A percentile compares a stretch with the other conserved stretches of the same genome.
phyloP scores from a whole-genome alignment of 2,888 invertebrate genomes.

The Anthoptus insignis region DNA sequence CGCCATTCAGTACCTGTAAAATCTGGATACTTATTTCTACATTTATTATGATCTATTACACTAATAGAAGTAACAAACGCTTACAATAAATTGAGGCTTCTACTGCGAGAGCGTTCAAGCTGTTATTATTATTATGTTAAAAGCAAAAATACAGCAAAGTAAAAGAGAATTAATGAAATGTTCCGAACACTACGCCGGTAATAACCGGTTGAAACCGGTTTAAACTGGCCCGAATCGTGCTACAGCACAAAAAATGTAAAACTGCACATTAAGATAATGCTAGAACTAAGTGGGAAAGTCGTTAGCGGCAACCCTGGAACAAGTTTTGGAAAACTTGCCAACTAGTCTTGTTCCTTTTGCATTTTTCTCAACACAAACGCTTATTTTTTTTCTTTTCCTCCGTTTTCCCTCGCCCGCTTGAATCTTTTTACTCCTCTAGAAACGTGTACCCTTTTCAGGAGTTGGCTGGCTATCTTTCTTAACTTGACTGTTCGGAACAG shows the following conservation, averaged over 20 bases:
- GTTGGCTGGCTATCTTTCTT: conserved; percentile 84
- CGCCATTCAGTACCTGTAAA: too few relatives aligned
- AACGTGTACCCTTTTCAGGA: conserved; percentile 86
- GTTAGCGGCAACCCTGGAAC: conserved; percentile 63
- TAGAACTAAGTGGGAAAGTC: conserved; percentile 48
- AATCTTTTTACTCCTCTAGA: conserved; percentile 79
- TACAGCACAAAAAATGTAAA: conserved; percentile 24
- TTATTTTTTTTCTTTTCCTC: conserved; percentile 61
- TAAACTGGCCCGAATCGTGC: conserved; percentile 2
- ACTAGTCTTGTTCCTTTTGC: conserved; percentile 80
- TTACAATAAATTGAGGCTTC: too few relatives aligned
- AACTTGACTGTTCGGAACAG: conserved; percentile 75
- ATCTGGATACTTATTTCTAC: too few relatives aligned
- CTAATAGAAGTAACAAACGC: too few relatives aligned
- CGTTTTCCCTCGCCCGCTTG: conserved; percentile 64
- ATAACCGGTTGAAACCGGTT: conserved; percentile 20
- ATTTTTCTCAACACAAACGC: conserved; percentile 75
- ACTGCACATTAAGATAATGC: conserved; percentile 46
- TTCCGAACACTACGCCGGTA: conserved; percentile 11
- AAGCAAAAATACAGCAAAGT: too few relatives aligned
- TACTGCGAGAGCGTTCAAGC: too few relatives aligned
- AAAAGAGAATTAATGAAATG: conserved; percentile 1
- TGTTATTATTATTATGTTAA: too few relatives aligned
- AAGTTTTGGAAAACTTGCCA: conserved; percentile 82
- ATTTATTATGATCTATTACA: too few relatives aligned